Evolutionary conservation across 2,797 vertebrate species (phyloP).

Genomic region (Geotrypetes seraphini): DNA sequence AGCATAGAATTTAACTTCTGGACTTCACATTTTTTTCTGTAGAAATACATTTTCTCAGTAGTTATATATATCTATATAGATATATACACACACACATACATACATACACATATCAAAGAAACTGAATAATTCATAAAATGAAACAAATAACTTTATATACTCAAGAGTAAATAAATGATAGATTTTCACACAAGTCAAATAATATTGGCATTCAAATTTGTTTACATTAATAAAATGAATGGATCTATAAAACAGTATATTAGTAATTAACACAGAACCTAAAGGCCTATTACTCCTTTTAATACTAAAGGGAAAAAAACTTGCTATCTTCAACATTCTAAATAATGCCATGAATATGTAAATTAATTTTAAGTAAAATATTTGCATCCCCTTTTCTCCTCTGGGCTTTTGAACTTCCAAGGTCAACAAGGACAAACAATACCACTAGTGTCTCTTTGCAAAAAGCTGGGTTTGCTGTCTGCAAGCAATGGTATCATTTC

Average conservation of each 20-base stretch:
- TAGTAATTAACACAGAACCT: constrained; percentile 53
- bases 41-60: constrained; percentile 10
- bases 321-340: constrained; percentile 59
- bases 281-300: constrained; percentile 44
- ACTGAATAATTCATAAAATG: constrained; percentile 45
- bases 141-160: constrained; percentile 49
- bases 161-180: constrained; percentile 57
- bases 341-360: constrained; percentile 71
- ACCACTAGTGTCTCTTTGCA: constrained; percentile 91
- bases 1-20: not conserved
- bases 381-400: constrained; percentile 78
- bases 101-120: constrained; percentile 42
- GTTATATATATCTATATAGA: no score
- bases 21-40: not conserved
- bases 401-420: constrained; percentile 86
- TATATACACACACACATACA: no score
- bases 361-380: constrained; percentile 76
- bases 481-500: constrained; percentile 76
- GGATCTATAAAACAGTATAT: constrained; percentile 41
- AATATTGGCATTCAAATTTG: constrained; percentile 57
- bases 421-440: constrained; percentile 97
- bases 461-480: constrained; percentile 74
- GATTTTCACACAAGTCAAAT: constrained; percentile 60
- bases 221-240: constrained; percentile 53
- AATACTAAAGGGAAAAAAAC: constrained; percentile 53